Base-by-base conservation (phyloP, 2,113 vertebrate species). In the Tor tambroides region DNA sequence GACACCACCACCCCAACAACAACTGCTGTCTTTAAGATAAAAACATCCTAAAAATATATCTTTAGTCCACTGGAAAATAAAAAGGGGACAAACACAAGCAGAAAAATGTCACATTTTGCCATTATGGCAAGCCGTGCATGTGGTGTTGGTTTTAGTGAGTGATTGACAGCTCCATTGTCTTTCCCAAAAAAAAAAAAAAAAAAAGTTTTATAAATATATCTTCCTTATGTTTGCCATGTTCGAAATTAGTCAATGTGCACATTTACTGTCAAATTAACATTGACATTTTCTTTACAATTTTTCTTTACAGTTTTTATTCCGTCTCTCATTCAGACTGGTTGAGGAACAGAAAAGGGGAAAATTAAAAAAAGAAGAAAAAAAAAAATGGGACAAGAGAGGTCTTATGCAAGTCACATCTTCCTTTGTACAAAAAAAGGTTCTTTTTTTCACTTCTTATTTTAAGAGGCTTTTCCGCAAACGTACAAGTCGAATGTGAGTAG, bases 131-230 rank as follows among this genome's bases (percentile, higher is more conserved):
- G 83, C 80, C 85, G 90, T 92, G 92, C 92, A 90, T 93, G 90
- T 92, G 91, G 92, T 87, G 91, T 93, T 91, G 90, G 89, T 6
- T 86, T 88, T 46, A 85, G 79, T 30, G 41, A 79, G 59, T 71
- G 85, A 82, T 10, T 38, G 69, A 69, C 77, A 77, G 54, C 85
- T 85, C n/a, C 67, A 84, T 86, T 84, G 76, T 84, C 84, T 83
- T 89, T 89, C 83, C 41, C 87, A 78, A 85, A 61, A n/a, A 46
- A 46, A 46, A 46, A 10, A 46, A 89, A 89, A 91, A 43, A 43
- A 43, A 12, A 12, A 12, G 59, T 80, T 87, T 86, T 96, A 97
- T 95, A 97, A 97, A 97, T 96, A 94, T 96, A 95, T 96, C 95
- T 95, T 97, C 95, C 95, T 96, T 94, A 96, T 93, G 72, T 78